Conservation (phyloP, 1,140 invertebrate species). For the Globodera rostochiensis region DNA sequence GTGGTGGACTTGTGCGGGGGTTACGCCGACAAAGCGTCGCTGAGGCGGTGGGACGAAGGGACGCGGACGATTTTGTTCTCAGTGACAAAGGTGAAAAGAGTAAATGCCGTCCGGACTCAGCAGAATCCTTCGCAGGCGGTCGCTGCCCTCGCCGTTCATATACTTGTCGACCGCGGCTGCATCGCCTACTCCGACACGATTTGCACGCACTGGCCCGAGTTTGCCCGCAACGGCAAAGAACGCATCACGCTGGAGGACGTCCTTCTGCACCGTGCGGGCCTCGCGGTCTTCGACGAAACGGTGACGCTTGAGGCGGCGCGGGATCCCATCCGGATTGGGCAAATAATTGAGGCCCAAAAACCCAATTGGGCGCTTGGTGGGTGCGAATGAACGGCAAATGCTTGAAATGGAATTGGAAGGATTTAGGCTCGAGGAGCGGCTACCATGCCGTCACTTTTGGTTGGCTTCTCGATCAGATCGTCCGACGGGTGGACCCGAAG, state of each 20-base stretch:
- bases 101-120: background rate
- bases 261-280: constrained; percentile 66
- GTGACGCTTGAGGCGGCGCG: constrained; percentile 32
- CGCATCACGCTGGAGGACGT: constrained; percentile 67
- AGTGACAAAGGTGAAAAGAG: constrained; percentile 49
- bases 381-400: background rate
- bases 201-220: constrained; percentile 68
- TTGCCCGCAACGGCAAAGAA: constrained; percentile 67
- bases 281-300: constrained; percentile 26
- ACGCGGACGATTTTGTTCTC: constrained; percentile 61
- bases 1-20: constrained; percentile 62
- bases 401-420: background rate
- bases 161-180: constrained; percentile 66
- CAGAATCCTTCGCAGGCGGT: constrained; percentile 56
- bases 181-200: constrained; percentile 66
- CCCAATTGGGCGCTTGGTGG: constrained; percentile 57
- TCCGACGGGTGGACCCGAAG: constrained; percentile 63
- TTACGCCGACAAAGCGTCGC: constrained; percentile 51
- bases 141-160: constrained; percentile 64
- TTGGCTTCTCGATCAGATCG: constrained; percentile 66
- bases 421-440: constrained; percentile 55
- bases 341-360: constrained; percentile 52
- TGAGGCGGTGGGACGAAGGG: constrained; percentile 50
- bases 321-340: constrained; percentile 46
- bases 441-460: constrained; percentile 67